Evolutionary conservation across 2,888 invertebrate species (phyloP).

Genomic region (Mesochorus sp.): DNA sequence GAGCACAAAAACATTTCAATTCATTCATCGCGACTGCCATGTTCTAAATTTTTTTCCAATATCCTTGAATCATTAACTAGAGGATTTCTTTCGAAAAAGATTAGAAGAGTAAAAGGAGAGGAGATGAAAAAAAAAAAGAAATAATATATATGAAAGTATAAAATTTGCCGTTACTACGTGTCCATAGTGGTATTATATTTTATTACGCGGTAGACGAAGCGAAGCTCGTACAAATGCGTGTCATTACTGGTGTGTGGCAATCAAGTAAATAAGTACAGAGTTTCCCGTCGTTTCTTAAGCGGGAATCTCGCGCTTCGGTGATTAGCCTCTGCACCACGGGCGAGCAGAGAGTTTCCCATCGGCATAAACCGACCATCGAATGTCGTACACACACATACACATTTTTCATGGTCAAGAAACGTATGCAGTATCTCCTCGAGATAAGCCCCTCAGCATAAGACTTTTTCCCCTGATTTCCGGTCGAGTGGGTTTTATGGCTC

Average conservation of each 20-base stretch:
- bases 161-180: too few species aligned
- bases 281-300: slow-evolving; percentile 42
- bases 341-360: too few species aligned
- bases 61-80: too few species aligned
- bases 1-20: too few species aligned
- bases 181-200: slow-evolving; percentile 11
- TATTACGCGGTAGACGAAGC: slow-evolving; percentile 23
- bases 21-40: too few species aligned
- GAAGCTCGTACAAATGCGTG: slow-evolving; percentile 50
- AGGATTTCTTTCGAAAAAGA: too few species aligned
- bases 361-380: neutral
- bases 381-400: neutral
- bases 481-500: too few species aligned
- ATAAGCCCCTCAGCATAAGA: slow-evolving; percentile 6
- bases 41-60: too few species aligned
- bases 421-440: slow-evolving; percentile 1
- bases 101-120: too few species aligned
- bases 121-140: too few species aligned
- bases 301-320: slow-evolving; percentile 25
- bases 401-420: too few species aligned
- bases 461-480: neutral
- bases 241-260: slow-evolving; percentile 53
- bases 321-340: slow-evolving; percentile 22
- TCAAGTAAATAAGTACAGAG: slow-evolving; percentile 57
- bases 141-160: too few species aligned